Evolutionary conservation across 37 sponge, comb jelly and placozoan genomes (phyloP).

Genomic region (Sycon ciliatum): DNA sequence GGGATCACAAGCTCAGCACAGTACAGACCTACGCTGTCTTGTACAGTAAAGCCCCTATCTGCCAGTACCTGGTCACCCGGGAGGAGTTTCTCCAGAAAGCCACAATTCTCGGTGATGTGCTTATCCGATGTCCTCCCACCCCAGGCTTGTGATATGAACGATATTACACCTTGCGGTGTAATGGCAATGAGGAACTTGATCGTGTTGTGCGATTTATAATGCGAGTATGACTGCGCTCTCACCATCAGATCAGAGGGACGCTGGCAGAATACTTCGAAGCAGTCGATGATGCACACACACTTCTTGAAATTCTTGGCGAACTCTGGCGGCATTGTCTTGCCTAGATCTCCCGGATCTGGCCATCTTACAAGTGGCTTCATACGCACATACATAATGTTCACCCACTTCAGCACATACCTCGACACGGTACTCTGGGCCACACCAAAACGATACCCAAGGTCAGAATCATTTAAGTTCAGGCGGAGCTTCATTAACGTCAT

Average conservation of each 20-base stretch:
- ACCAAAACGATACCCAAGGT: not conserved
- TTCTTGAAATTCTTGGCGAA: constrained; percentile 27
- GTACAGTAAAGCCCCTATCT: constrained; percentile 42
- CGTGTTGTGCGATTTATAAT: not conserved
- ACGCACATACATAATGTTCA: not conserved
- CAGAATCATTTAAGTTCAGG: not conserved
- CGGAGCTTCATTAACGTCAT: constrained; percentile 37
- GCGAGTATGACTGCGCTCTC: constrained; percentile 5
- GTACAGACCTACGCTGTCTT: constrained; percentile 30
- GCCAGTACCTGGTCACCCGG: constrained; percentile 38
- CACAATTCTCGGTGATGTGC: constrained; percentile 44
- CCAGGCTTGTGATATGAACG: constrained; percentile 34
- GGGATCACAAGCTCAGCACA: constrained; percentile 41
- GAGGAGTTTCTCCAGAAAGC: constrained; percentile 26
- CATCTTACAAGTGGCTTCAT: not conserved
- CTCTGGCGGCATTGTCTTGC: constrained; percentile 45
- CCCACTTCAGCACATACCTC: no score
- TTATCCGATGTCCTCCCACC: constrained; percentile 55
- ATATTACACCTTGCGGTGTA: constrained; percentile 1
- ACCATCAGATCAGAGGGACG: constrained; percentile 16
- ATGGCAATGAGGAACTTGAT: constrained; percentile 11
- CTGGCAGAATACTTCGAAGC: constrained; percentile 44
- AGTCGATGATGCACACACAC: constrained; percentile 49
- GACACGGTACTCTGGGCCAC: not conserved
- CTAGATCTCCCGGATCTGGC: constrained; percentile 8